These are phyloP conservation scores for Clarias laeviceps DNA, from an alignment of 2,797 vertebrate genomes.

Conservation along the genomic window DNA sequence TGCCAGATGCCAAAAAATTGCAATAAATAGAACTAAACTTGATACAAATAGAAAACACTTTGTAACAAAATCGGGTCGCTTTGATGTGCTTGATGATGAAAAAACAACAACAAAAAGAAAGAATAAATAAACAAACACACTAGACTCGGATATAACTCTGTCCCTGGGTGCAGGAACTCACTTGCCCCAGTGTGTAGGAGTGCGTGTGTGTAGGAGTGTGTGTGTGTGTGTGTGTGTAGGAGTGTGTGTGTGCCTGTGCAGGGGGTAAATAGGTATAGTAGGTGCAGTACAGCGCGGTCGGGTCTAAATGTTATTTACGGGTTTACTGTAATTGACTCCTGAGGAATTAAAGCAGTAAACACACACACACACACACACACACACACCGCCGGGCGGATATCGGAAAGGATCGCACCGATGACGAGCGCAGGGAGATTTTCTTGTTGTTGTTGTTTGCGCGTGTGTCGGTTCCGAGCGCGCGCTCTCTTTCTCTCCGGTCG, in stretches of 20 bases:
- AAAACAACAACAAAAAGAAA: neutral
- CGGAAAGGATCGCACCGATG: conserved; percentile 47
- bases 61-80: neutral
- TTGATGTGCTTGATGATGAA: neutral
- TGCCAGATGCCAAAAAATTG: neutral
- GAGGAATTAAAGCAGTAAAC: conserved; percentile 19
- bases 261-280: too few relatives aligned
- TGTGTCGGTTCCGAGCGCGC: conserved; percentile 61
- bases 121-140: neutral
- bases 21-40: neutral
- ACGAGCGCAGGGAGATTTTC: conserved; percentile 53
- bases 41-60: neutral
- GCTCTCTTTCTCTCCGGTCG: conserved; percentile 22
- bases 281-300: neutral
- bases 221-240: neutral
- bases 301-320: neutral
- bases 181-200: neutral
- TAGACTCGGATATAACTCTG: neutral
- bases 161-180: neutral
- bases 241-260: too few relatives aligned
- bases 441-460: conserved; percentile 41
- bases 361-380: neutral
- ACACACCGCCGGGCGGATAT: conserved; percentile 27
- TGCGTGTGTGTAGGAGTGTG: neutral
- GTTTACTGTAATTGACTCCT: conserved; percentile 23